These are phyloP conservation scores for Aeoliscus strigatus DNA, from an alignment of 2,797 vertebrate species.

Conservation along the genomic window DNA sequence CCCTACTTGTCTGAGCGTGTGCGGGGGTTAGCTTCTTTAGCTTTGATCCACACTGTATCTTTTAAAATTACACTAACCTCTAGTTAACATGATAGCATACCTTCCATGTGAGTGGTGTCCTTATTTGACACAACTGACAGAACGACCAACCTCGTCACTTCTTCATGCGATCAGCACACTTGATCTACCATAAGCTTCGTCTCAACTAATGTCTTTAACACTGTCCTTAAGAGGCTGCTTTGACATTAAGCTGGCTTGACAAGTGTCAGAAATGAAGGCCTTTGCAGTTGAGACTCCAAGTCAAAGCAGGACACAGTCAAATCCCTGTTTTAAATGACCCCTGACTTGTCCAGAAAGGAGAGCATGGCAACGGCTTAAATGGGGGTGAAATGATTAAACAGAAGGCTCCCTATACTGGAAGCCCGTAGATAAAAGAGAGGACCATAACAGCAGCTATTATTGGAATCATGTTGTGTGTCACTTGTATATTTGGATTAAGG, in stretches of 20 bases:
- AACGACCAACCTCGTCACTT: constrained; percentile 17
- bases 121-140: neutral
- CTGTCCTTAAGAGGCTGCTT: constrained; percentile 47
- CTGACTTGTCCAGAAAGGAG: constrained; percentile 1
- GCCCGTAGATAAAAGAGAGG: neutral
- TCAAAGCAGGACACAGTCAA: constrained; percentile 29
- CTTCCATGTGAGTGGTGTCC: constrained; percentile 2
- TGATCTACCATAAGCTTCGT: constrained; percentile 28
- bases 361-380: neutral
- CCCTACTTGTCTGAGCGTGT: too few relatives aligned
- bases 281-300: constrained; percentile 26
- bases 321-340: constrained; percentile 15
- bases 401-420: neutral
- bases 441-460: too few relatives aligned
- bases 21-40: too few relatives aligned
- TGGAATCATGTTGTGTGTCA: constrained; percentile 3
- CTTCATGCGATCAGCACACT: constrained; percentile 22
- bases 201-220: constrained; percentile 49
- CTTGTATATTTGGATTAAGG: constrained; percentile 9
- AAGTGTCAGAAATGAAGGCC: constrained; percentile 43
- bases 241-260: constrained; percentile 53
- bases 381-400: constrained; percentile 6
- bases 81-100: too few relatives aligned
- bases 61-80: too few relatives aligned
- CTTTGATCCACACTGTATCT: too few relatives aligned